Conservation (phyloP, 1,140 invertebrate species). For the Solenopsis fugax region DNA sequence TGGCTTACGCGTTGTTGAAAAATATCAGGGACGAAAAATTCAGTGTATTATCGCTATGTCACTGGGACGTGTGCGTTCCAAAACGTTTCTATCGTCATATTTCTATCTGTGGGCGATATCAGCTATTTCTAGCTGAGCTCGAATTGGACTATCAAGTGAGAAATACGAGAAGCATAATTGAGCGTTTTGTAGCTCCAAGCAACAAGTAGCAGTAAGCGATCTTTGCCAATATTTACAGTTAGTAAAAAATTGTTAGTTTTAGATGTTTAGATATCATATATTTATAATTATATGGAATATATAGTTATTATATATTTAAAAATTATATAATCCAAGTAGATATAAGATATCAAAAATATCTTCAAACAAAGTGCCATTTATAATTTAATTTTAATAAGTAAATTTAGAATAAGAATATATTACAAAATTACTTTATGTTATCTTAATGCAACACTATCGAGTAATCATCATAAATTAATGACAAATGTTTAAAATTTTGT, state of each 20-base stretch:
- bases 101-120: conserved; percentile 18
- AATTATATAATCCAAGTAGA: not conserved
- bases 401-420: not conserved
- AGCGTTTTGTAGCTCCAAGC: not conserved
- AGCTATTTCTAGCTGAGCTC: conserved; percentile 1
- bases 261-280: not conserved
- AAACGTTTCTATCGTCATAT: not conserved
- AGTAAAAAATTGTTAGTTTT: not conserved
- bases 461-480: not conserved
- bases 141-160: conserved; percentile 13
- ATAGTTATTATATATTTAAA: not conserved
- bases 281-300: not conserved
- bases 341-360: not conserved
- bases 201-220: not conserved
- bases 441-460: not conserved
- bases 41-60: not conserved
- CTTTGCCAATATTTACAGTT: conserved; percentile 11
- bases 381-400: not conserved
- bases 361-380: not conserved
- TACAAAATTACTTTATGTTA: not conserved
- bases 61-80: not conserved
- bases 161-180: conserved; percentile 29
- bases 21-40: conserved; percentile 35
- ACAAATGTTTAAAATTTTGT: not conserved
- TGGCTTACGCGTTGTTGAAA: not conserved